Base-by-base conservation (phyloP, 2,113 vertebrate species). In the Pteropus alecto region DNA sequence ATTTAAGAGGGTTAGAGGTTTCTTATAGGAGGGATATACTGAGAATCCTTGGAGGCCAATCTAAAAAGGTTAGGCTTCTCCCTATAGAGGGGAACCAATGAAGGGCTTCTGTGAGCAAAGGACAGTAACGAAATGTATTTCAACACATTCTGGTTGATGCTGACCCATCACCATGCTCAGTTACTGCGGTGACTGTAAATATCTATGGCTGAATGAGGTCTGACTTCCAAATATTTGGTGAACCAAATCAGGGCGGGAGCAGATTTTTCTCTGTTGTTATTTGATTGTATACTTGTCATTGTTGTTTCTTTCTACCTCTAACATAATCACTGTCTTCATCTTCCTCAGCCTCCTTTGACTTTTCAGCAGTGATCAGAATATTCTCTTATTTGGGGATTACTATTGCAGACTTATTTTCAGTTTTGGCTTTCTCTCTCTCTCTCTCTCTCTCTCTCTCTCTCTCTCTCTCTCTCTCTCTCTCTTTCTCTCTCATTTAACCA, bases 401-500 rank as follows among this genome's bases (percentile, higher is more conserved):
- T 84, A 74, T n/a, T 58, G 15, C 48, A 96, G 93, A 11, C 15
- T 76, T 65, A 60, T 90, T 95, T 95, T 94, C 41, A 83, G 10
- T 12, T 76, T 79, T 70, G 46, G 13, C 4, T n/a, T 11, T 71
- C 18, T 74, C 7, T 78, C 12, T 67, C 10, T 13, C n/a, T n/a
- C n/a, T n/a, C n/a, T n/a, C 30, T 78, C 26, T 79, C 9, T n/a
- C 19, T 35, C 54, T 73, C 12, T 76, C 54, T 60, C 30, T 43
- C 2, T 87, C 35, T 63, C 24, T 73, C 41, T 71, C 67, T 74
- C 28, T 43, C 30, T 54, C 28, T 43, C 30, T 54, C 38, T 30
- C 21, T 46, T 28, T 41, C 88, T 41, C 24, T 41, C 46, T 51
- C 15, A 71, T 68, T 77, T 93, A 94, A 26, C 0, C 38, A 65